Percentiles rank a stretch among this genome's conserved stretches.
phyloP scores from a whole-genome alignment of 2,888 invertebrate genomes.

The Stramonita haemastoma region DNA sequence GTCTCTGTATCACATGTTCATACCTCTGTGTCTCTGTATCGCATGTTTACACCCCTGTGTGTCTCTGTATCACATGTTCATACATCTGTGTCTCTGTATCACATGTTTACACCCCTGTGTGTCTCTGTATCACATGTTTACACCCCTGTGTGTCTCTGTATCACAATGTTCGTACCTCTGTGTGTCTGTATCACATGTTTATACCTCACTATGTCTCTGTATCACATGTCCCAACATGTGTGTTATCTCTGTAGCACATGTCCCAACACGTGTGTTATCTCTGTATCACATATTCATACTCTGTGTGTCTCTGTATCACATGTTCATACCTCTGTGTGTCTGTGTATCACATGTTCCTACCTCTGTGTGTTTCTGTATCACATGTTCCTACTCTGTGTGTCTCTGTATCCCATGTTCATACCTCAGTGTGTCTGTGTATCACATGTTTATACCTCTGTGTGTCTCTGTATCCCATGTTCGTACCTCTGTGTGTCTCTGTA shows the following conservation, averaged over 20 bases:
- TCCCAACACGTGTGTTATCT: slow-evolving; percentile 24
- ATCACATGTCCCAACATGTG: too few species aligned
- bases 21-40: neutral
- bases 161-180: neutral
- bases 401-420: too few species aligned
- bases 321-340: neutral
- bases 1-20: neutral
- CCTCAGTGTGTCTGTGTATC: neutral
- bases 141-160: too few species aligned
- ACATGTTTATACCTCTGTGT: neutral
- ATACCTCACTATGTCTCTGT: slow-evolving; percentile 3
- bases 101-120: too few species aligned
- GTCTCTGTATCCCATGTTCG: too few species aligned
- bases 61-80: too few species aligned
- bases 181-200: too few species aligned
- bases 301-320: too few species aligned
- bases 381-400: too few species aligned
- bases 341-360: neutral
- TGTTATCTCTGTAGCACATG: neutral
- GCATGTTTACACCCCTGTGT: neutral
- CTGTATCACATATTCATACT: neutral
- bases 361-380: neutral
- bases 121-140: too few species aligned
- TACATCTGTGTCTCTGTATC: too few species aligned
- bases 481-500: too few species aligned